Conservation (phyloP, 2,888 invertebrate genomes). For the Aelia acuminata region DNA sequence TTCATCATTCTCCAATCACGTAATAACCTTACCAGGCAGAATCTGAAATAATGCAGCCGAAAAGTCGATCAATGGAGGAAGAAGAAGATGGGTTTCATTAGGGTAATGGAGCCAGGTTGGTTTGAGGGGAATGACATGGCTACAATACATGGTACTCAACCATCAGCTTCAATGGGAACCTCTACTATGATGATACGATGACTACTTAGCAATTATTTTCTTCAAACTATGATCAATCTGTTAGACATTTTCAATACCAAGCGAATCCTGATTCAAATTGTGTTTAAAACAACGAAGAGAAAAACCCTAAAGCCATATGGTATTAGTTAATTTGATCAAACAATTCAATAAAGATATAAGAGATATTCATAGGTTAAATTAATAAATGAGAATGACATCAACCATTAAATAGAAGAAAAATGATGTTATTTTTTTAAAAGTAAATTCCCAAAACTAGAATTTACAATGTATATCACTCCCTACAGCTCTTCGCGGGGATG, state of each 20-base stretch:
- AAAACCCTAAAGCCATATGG: too few relatives aligned
- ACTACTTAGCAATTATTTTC: background rate
- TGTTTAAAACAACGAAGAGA: too few relatives aligned
- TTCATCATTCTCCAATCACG: background rate
- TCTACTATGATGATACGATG: background rate
- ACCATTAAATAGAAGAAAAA: too few relatives aligned
- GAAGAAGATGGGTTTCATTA: slow-evolving; percentile 17
- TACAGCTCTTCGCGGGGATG: too few relatives aligned
- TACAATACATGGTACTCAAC: slow-evolving; percentile 5
- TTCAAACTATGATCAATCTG: background rate
- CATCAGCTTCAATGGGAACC: background rate
- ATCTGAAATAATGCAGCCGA: background rate
- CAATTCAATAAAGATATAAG: too few relatives aligned
- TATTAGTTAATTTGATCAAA: too few relatives aligned
- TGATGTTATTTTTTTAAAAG: too few relatives aligned
- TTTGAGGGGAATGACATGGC: background rate
- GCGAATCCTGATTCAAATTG: too few relatives aligned
- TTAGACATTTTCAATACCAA: background rate
- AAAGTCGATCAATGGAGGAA: background rate
- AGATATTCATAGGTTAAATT: too few relatives aligned
- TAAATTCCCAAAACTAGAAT: too few relatives aligned
- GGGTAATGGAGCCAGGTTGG: background rate
- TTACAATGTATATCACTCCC: too few relatives aligned
- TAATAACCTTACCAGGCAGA: background rate
- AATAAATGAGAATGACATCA: too few relatives aligned